phyloP scores from a whole-genome alignment of 2,797 vertebrate genomes.

The Thalassophryne amazonica region DNA sequence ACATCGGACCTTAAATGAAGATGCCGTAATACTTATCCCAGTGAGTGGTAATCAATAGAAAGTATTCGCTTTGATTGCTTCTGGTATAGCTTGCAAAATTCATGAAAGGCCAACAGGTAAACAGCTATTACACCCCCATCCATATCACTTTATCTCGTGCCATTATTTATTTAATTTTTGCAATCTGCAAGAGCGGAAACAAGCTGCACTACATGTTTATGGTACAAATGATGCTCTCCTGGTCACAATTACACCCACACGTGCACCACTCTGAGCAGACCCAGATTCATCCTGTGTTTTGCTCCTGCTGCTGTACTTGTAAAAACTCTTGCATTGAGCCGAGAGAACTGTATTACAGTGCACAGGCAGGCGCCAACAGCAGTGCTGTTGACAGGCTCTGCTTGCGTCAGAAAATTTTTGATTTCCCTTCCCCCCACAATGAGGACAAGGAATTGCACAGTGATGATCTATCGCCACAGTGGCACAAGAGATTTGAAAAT shows the following conservation, averaged over 20 bases:
- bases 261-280: slow-evolving; percentile 10
- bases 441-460: slow-evolving; percentile 35
- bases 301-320: slow-evolving; percentile 41
- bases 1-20: slow-evolving; percentile 26
- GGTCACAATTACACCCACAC: not conserved
- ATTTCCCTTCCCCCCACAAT: slow-evolving; percentile 42
- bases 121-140: not conserved
- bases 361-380: slow-evolving; percentile 26
- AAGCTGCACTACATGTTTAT: slow-evolving; percentile 2
- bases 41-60: slow-evolving; percentile 33
- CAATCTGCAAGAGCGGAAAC: slow-evolving; percentile 3
- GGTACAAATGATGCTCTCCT: not conserved
- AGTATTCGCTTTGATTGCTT: slow-evolving; percentile 40
- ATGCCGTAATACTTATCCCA: slow-evolving; percentile 21
- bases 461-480: slow-evolving; percentile 50
- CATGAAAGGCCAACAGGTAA: slow-evolving; percentile 7
- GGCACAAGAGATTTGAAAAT: slow-evolving; percentile 25
- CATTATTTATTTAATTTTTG: slow-evolving; percentile 4
- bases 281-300: slow-evolving; percentile 11
- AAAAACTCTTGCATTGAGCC: slow-evolving; percentile 73
- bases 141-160: not conserved
- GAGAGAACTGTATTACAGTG: slow-evolving; percentile 37
- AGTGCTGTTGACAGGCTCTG: slow-evolving; percentile 37
- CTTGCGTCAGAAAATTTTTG: slow-evolving; percentile 61
- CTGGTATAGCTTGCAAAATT: slow-evolving; percentile 31